These are phyloP conservation scores for Dicrurus megarhynchus DNA, from an alignment of 2,113 vertebrate species.

Conservation along the genomic window DNA sequence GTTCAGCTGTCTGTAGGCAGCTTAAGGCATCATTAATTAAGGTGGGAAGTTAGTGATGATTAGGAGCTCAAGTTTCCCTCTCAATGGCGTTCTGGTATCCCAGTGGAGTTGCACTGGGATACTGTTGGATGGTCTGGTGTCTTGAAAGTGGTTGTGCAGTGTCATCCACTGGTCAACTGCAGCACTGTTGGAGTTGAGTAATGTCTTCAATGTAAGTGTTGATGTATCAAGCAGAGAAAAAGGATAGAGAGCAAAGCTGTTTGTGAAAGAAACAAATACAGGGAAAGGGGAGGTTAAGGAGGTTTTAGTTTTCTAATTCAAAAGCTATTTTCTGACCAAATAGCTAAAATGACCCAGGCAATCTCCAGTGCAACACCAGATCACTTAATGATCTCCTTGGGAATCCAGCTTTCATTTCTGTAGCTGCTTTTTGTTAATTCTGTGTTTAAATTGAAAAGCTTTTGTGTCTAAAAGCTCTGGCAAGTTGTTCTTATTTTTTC, in stretches of 20 bases:
- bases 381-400: not conserved
- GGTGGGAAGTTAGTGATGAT: not conserved
- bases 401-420: not conserved
- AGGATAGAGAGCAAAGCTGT: not conserved
- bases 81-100: fast-evolving
- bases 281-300: not conserved
- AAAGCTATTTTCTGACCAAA: not conserved
- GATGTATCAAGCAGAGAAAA: not conserved
- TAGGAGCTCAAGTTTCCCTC: not conserved
- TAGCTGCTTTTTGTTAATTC: not conserved
- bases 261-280: not conserved
- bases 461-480: not conserved
- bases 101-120: not conserved
- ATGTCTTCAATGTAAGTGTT: not conserved
- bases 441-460: not conserved
- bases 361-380: not conserved
- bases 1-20: not conserved
- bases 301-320: not conserved
- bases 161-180: not conserved
- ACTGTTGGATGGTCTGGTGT: not conserved
- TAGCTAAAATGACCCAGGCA: not conserved
- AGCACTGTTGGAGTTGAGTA: not conserved
- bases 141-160: not conserved
- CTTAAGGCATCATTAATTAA: not conserved
- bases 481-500: not conserved